Evolutionary conservation across 2,113 vertebrate species (phyloP), one percentile per base, ranked within the genome.

Genomic region (Siphamia tubifer): DNA sequence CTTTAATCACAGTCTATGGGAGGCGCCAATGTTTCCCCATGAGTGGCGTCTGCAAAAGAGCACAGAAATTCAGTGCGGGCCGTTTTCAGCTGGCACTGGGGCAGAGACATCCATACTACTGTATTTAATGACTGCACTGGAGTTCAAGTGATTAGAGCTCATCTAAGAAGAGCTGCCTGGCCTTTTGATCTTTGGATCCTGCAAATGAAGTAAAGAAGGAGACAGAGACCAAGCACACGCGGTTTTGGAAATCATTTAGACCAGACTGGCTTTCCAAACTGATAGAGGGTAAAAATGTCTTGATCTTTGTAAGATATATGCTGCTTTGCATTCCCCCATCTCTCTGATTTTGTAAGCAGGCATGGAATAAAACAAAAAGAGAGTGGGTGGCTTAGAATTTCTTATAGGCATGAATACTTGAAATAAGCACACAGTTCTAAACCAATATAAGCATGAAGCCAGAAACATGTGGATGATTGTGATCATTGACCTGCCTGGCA

Each of bases 1-100:
- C 87, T 91, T 90, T 90, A 90, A 92, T 90, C 88, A 88, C 78
- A 48, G 89, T 82, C 68, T 81, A 74, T 57, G 74, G 88, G 84
- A 84, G 85, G 82, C 86, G 86, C 89, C 88, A 84, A 76, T 52
- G 81, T 83, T 86, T 84, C 81, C 73, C 62, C 49, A 65, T 74
- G 77, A 78, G 67, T 80, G 74, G 80, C 54, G 72, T 87, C 81
- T 83, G 72, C 53, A 65, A 67, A 81, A 82, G 72, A 56, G 68
- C 86, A 64, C 58, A 82, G 80, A 75, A 79, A 69, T 66, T 70
- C 30, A 32, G 57, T 79, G 61, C 13, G n/a, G 58, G 45, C 23
- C 12, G 10, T 70, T 71, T 66, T 71, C 12, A 47, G 57, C 81
- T 83, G 81, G 65, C 78, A 81, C 61, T 23, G n/a, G 49, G 56